These are phyloP conservation scores for Aptenodytes patagonicus DNA, from an alignment of 2,113 vertebrate species.

Conservation along the genomic window DNA sequence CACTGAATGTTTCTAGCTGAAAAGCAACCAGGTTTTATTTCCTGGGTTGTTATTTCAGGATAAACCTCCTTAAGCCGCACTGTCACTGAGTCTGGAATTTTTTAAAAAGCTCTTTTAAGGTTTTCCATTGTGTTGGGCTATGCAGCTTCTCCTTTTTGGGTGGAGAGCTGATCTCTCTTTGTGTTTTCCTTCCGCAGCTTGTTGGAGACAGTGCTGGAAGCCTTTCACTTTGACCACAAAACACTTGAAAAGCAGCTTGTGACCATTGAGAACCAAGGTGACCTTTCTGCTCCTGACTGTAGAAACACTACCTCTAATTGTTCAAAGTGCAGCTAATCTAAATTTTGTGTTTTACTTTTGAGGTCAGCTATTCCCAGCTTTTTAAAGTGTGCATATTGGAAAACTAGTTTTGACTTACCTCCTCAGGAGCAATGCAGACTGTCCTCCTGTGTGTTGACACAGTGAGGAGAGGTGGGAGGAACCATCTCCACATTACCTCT, in stretches of 20 bases:
- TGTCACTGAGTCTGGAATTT: not conserved
- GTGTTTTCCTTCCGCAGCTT: slow-evolving; percentile 74
- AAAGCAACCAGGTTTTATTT: not conserved
- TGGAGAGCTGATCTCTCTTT: not conserved
- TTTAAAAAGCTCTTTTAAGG: not conserved
- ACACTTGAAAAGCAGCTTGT: slow-evolving; percentile 87
- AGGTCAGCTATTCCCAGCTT: not conserved
- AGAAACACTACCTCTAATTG: not conserved
- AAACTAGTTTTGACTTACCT: not conserved
- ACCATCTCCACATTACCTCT: not conserved
- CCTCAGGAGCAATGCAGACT: not conserved
- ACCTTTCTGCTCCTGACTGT: slow-evolving; percentile 19
- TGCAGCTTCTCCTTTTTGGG: not conserved
- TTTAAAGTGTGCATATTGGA: not conserved
- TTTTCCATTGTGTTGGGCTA: not conserved
- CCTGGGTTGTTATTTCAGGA: not conserved
- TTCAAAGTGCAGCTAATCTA: not conserved
- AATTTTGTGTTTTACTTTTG: not conserved
- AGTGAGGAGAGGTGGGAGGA: not conserved
- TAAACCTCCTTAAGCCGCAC: not conserved
- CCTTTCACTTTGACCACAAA: slow-evolving; percentile 92
- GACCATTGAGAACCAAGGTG: slow-evolving; percentile 79
- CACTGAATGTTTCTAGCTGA: not conserved
- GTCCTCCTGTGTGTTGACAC: not conserved
- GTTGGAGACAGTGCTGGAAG: slow-evolving; percentile 88